These are phyloP conservation scores for Lepidurus arcticus DNA, from an alignment of 1,140 invertebrate species.

Conservation along the genomic window DNA sequence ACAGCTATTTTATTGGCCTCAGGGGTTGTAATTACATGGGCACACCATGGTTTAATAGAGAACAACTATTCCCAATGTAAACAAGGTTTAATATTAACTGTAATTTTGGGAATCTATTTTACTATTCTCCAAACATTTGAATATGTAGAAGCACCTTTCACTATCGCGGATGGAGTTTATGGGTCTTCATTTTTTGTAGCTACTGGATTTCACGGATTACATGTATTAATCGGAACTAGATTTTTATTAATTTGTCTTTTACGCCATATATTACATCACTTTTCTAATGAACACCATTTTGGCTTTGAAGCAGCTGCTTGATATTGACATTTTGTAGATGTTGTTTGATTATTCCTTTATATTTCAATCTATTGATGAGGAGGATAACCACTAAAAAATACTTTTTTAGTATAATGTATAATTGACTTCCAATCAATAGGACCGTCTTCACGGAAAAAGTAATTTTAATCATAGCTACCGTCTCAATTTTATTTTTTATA, in stretches of 20 bases:
- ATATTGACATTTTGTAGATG: slow-evolving; percentile 70
- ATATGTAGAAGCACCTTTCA: slow-evolving; percentile 48
- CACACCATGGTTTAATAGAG: slow-evolving; percentile 54
- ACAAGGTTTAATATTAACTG: slow-evolving; percentile 49
- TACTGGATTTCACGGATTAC: slow-evolving; percentile 65
- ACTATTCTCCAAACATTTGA: slow-evolving; percentile 44
- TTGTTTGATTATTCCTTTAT: slow-evolving; percentile 65
- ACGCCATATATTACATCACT: slow-evolving; percentile 51
- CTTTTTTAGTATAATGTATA: slow-evolving; percentile 63
- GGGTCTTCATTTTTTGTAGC: slow-evolving; percentile 62
- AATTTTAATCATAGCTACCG: slow-evolving; percentile 46
- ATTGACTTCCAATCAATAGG: slow-evolving; percentile 62
- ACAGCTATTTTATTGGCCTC: slow-evolving; percentile 54
- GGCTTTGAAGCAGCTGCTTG: slow-evolving; percentile 62
- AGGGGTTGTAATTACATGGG: slow-evolving; percentile 53
- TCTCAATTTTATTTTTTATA: slow-evolving; percentile 45
- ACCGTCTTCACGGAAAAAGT: slow-evolving; percentile 49
- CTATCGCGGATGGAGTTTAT: slow-evolving; percentile 56
- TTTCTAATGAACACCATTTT: slow-evolving; percentile 57
- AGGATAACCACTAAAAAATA: slow-evolving; percentile 43
- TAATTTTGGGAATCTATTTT: slow-evolving; percentile 54
- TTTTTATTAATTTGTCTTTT: slow-evolving; percentile 55
- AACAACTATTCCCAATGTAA: slow-evolving; percentile 46
- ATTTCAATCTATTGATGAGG: slow-evolving; percentile 62
- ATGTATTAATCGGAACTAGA: slow-evolving; percentile 61